These are phyloP conservation scores for Pampus argenteus DNA, from an alignment of 2,797 vertebrate genomes.

Conservation along the genomic window DNA sequence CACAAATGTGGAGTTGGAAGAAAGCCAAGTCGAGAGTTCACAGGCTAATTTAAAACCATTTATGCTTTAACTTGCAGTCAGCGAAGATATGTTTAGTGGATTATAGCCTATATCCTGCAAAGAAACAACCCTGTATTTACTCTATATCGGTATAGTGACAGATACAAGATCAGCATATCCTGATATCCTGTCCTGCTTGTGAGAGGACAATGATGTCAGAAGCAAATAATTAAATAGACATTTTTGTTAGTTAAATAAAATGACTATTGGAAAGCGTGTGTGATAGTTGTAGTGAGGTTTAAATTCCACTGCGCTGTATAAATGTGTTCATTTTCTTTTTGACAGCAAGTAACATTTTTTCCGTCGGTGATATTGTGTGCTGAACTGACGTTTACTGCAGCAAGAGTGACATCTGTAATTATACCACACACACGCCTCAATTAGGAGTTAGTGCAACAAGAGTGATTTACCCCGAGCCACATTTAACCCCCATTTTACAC, in stretches of 20 bases:
- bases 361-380: neutral
- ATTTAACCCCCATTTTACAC: slow-evolving; percentile 21
- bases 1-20: neutral
- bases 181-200: slow-evolving; percentile 18
- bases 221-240: neutral
- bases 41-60: neutral
- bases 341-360: slow-evolving; percentile 1
- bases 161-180: neutral
- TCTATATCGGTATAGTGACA: slow-evolving; percentile 18
- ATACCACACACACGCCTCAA: slow-evolving; percentile 24
- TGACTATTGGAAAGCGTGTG: neutral
- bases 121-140: neutral
- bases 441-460: slow-evolving; percentile 35
- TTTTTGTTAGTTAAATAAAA: neutral
- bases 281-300: neutral
- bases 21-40: neutral
- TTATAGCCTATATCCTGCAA: slow-evolving; percentile 2
- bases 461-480: slow-evolving; percentile 15
- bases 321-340: slow-evolving; percentile 4
- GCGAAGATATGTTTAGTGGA: neutral
- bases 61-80: neutral
- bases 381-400: slow-evolving; percentile 23
- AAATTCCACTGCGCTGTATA: neutral
- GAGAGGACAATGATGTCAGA: neutral
- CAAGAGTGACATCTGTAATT: slow-evolving; percentile 34